These are phyloP conservation scores for Nymphalis polychloros DNA, from an alignment of 2,888 invertebrate species.

Conservation along the genomic window DNA sequence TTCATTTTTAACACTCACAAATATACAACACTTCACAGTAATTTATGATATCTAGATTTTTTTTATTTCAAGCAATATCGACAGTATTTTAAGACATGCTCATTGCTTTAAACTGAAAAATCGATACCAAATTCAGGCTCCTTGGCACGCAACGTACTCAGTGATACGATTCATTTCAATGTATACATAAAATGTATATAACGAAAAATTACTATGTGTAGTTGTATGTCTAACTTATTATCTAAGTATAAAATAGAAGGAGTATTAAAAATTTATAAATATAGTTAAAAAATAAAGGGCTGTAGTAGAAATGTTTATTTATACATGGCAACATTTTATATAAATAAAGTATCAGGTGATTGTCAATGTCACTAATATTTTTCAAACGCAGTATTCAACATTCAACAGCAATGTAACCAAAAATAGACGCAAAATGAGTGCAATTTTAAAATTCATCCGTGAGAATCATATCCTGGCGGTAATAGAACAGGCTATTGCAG, in stretches of 20 bases:
- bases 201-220: no score
- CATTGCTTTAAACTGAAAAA: conserved; percentile 44
- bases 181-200: no score
- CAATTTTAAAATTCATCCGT: conserved; percentile 85
- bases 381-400: conserved; percentile 66
- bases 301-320: conserved; percentile 29
- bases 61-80: conserved; percentile 46
- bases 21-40: conserved; percentile 30
- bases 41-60: conserved; percentile 38
- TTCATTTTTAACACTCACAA: neutral
- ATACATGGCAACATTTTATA: conserved; percentile 38
- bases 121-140: conserved; percentile 43
- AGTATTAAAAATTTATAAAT: no score
- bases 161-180: no score
- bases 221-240: no score
- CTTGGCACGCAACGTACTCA: conserved; percentile 34
- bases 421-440: conserved; percentile 80
- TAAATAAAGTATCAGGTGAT: conserved; percentile 46
- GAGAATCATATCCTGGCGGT: conserved; percentile 85
- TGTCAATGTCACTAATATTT: conserved; percentile 46
- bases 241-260: no score
- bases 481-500: conserved; percentile 83
- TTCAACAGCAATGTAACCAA: conserved; percentile 59
- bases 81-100: conserved; percentile 41
- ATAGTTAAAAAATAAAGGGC: neutral